Base-by-base conservation (phyloP, 2,797 vertebrate genomes). In the Urocyon cinereoargenteus region DNA sequence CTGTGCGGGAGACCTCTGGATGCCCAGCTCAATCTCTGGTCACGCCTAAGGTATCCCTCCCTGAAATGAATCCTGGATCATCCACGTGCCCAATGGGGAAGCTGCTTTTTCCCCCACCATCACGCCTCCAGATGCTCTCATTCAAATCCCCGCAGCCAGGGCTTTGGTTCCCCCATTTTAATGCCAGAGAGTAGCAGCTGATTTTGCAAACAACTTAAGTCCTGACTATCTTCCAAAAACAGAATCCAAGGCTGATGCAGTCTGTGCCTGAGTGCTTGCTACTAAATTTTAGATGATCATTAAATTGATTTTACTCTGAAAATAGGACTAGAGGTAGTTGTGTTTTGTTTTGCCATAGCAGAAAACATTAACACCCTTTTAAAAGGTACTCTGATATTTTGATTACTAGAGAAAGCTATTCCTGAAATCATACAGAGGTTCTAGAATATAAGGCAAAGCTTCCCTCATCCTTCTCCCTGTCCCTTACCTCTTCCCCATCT, bases 41-140 rank as follows among this genome's bases (percentile, higher is more conserved):
- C 40, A 10, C 0, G 2, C 90, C 93, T 12, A 13, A 96, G 96
- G 95, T 97, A 97, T 55, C 31, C 11, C 5, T 84, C 1, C 14
- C 14, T 64, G n/a, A 28, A 53, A 7, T 36, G 49, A 64, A 15
- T 70, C 24, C 87, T 91, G 28, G 6, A 40, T 57, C 2, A 0
- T 45, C 40, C 2, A 0, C 0, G 2, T 90, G 61, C 51, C 34
- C 31, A 0, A 0, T 9, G 7, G 28, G 12, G 49, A 61, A 57
- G 66, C 61, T 13, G 72, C 64, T 6, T 28, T 57, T 59, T 40
- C 77, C 34, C 75, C 34, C 73, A 0, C 34, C 34, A 90, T 85
- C 61, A 31, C 5, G 2, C 28, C 14, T 31, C 16, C 36, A 8
- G 26, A 53, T 5, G 28, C 34, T 64, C 22, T 66, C 31, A 13